phyloP scores from a whole-genome alignment of 2,888 invertebrate genomes.

The Leucoptera coffeella region DNA sequence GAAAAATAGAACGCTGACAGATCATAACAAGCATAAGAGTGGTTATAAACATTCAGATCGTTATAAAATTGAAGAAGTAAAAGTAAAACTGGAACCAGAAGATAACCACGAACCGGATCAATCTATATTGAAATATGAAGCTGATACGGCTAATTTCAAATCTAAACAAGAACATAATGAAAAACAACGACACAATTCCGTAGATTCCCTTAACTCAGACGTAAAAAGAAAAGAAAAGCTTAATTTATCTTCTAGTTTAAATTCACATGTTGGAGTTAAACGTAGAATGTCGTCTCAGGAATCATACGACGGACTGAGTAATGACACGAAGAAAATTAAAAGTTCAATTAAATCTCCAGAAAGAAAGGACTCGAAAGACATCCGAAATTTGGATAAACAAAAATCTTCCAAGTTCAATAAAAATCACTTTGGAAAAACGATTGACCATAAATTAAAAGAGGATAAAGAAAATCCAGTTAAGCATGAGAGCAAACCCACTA shows the following conservation, averaged over 20 bases:
- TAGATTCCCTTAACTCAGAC: constrained; percentile 36
- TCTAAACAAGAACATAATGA: too few species aligned
- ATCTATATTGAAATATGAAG: too few species aligned
- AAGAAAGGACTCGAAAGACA: constrained; percentile 68
- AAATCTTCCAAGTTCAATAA: constrained; percentile 54
- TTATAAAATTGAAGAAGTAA: constrained; percentile 47
- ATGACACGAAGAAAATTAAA: constrained; percentile 59
- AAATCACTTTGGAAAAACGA: constrained; percentile 49
- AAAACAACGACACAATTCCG: constrained; percentile 42
- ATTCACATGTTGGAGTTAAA: constrained; percentile 62
- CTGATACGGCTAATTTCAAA: too few species aligned
- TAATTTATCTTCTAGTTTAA: constrained; percentile 53
- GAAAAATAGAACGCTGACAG: too few species aligned
- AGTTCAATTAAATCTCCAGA: constrained; percentile 47
- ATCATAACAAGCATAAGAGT: too few species aligned
- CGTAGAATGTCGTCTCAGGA: constrained; percentile 77
- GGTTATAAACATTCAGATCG: too few species aligned
- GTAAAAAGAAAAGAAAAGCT: constrained; percentile 56
- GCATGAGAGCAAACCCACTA: constrained; percentile 22
- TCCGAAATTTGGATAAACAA: constrained; percentile 27
- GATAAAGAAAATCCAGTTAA: constrained; percentile 53
- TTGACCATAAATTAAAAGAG: constrained; percentile 56
- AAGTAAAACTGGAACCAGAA: too few species aligned
- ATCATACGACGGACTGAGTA: constrained; percentile 46
- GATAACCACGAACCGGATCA: too few species aligned